Conservation (phyloP, 1,140 invertebrate species). For the Pseudomyrmex dendroicus region DNA sequence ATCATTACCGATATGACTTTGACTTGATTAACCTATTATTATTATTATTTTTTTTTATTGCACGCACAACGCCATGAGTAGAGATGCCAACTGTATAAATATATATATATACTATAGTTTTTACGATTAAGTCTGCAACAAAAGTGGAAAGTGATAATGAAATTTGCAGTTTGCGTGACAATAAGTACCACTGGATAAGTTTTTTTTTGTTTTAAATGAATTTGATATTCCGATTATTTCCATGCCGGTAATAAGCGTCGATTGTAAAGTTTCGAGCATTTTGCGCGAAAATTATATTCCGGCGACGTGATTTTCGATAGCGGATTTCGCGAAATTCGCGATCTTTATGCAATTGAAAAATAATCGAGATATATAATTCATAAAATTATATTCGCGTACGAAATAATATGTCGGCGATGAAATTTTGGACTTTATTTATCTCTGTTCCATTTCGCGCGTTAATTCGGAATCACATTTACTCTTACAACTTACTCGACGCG, state of each 20-base stretch:
- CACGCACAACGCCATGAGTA: no score
- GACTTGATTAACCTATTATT: background rate
- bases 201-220: slow-evolving; percentile 20
- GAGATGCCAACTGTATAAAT: no score
- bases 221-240: slow-evolving; percentile 10
- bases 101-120: background rate
- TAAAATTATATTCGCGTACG: background rate
- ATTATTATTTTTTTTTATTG: no score
- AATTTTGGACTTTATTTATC: slow-evolving; percentile 11
- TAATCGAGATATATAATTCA: background rate
- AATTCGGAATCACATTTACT: background rate
- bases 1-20: background rate
- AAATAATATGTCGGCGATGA: no score
- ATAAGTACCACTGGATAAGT: background rate
- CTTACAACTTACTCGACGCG: no score
- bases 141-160: background rate
- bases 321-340: background rate
- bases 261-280: slow-evolving; percentile 4
- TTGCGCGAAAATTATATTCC: slow-evolving; percentile 10
- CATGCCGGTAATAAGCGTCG: background rate
- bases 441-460: background rate
- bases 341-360: background rate
- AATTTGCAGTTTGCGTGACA: background rate
- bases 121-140: background rate
- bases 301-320: background rate